These are phyloP conservation scores for Charadrius vociferus DNA, from an alignment of 2,113 vertebrate genomes.

Conservation along the genomic window DNA sequence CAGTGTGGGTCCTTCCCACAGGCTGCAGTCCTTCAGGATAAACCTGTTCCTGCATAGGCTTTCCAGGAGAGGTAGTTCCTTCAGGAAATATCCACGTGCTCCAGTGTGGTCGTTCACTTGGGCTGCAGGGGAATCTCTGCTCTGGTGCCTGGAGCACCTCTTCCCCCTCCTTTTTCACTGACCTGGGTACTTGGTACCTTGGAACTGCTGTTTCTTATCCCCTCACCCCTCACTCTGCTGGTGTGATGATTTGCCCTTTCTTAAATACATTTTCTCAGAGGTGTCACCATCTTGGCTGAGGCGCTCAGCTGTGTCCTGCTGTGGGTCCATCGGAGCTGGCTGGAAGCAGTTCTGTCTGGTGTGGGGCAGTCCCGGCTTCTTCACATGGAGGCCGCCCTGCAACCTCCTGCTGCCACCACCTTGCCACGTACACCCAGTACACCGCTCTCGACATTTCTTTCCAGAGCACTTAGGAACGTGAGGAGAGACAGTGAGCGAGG, in stretches of 20 bases:
- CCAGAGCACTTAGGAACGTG: background rate
- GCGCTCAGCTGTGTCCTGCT: fast-evolving
- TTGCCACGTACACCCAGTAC: background rate
- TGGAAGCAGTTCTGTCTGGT: background rate
- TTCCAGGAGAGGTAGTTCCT: background rate
- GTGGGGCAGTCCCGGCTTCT: too few species aligned
- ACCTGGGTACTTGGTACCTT: background rate
- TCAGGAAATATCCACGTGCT: background rate
- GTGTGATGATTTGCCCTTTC: background rate
- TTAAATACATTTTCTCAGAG: background rate
- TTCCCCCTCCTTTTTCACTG: background rate
- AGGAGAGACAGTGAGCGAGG: background rate
- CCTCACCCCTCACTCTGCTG: background rate
- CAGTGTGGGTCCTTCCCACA: background rate
- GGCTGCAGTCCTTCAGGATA: background rate
- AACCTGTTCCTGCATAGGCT: background rate
- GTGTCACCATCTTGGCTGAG: background rate
- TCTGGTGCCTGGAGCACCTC: background rate
- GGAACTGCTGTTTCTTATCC: background rate
- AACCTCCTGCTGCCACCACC: background rate
- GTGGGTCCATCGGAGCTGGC: fast-evolving
- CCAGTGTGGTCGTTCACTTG: background rate
- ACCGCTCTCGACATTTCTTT: background rate
- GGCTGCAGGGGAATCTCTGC: background rate
- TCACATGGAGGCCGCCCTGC: background rate